Percentiles rank a stretch among this genome's conserved stretches.
phyloP scores from a whole-genome alignment of 2,888 invertebrate species.

The Habrosyne pyritoides region DNA sequence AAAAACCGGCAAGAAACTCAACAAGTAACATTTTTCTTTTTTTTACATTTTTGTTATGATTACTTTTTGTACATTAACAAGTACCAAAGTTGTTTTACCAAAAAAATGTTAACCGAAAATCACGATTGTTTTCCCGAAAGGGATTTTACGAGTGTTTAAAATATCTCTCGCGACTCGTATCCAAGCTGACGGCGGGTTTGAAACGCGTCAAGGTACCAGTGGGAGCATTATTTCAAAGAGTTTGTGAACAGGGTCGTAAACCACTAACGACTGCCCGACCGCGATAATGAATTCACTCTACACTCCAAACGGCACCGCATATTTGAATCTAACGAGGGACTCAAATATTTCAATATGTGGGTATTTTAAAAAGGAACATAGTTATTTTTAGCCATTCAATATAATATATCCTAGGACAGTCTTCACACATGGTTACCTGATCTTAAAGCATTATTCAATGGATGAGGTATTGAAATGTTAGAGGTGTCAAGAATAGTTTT shows the following conservation, averaged over 20 bases:
- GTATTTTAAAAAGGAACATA: neutral
- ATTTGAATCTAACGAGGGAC: constrained; percentile 53
- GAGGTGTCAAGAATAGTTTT: too few species aligned
- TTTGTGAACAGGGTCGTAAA: constrained; percentile 72
- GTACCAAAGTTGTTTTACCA: constrained; percentile 16
- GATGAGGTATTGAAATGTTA: too few species aligned
- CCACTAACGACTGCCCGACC: constrained; percentile 76
- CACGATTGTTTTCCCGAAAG: constrained; percentile 28
- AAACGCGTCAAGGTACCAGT: constrained; percentile 50
- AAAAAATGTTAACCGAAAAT: constrained; percentile 17
- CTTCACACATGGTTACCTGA: too few species aligned
- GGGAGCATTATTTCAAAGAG: constrained; percentile 76
- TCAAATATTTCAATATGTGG: constrained; percentile 40
- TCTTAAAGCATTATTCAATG: too few species aligned
- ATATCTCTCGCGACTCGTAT: constrained; percentile 39
- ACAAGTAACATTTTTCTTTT: too few species aligned
- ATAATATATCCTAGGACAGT: too few species aligned
- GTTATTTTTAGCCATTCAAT: too few species aligned
- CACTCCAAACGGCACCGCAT: constrained; percentile 60
- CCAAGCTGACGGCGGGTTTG: constrained; percentile 35
- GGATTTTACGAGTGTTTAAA: constrained; percentile 37
- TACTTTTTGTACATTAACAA: too few species aligned
- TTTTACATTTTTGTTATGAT: too few species aligned
- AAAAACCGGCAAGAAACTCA: too few species aligned
- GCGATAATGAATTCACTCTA: constrained; percentile 75